phyloP scores from a whole-genome alignment of 2,797 vertebrate genomes.

The Mycteria americana region DNA sequence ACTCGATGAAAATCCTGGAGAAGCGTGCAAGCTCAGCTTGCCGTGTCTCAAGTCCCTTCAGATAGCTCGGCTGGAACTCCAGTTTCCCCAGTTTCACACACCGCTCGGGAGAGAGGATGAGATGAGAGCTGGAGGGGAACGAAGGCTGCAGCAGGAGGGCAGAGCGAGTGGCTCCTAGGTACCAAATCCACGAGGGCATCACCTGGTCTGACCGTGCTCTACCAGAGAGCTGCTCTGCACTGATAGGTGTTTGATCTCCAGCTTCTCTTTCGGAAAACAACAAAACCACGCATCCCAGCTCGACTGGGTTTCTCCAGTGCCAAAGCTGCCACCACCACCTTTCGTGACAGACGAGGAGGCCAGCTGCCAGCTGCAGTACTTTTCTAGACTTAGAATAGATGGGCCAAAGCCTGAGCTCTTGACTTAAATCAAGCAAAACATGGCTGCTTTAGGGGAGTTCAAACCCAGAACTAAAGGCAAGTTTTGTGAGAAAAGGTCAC shows the following conservation, averaged over 20 bases:
- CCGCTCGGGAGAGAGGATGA: rapidly evolving
- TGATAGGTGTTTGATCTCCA: rapidly evolving
- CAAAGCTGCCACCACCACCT: not conserved
- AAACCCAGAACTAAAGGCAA: not conserved
- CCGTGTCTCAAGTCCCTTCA: rapidly evolving
- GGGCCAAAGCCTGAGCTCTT: not conserved
- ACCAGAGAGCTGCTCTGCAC: not conserved
- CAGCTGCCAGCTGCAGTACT: not conserved
- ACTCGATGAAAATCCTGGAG: rapidly evolving
- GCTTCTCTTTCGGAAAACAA: not conserved
- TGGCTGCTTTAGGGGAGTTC: rapidly evolving
- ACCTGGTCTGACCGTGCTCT: rapidly evolving
- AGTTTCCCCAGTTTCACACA: not conserved
- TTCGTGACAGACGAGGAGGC: too few species aligned
- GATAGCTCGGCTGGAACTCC: rapidly evolving
- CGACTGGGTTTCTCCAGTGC: rapidly evolving
- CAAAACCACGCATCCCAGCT: not conserved
- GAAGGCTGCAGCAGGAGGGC: not conserved
- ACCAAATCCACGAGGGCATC: not conserved
- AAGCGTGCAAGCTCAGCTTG: not conserved
- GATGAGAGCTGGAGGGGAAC: not conserved
- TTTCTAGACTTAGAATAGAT: not conserved
- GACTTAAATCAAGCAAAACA: not conserved
- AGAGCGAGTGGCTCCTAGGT: rapidly evolving
- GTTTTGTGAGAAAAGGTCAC: not conserved